A percentile compares a stretch with the other conserved stretches of the same genome.
Conservation (phyloP, 2,888 invertebrate species). For the Drosophila eohydei region DNA sequence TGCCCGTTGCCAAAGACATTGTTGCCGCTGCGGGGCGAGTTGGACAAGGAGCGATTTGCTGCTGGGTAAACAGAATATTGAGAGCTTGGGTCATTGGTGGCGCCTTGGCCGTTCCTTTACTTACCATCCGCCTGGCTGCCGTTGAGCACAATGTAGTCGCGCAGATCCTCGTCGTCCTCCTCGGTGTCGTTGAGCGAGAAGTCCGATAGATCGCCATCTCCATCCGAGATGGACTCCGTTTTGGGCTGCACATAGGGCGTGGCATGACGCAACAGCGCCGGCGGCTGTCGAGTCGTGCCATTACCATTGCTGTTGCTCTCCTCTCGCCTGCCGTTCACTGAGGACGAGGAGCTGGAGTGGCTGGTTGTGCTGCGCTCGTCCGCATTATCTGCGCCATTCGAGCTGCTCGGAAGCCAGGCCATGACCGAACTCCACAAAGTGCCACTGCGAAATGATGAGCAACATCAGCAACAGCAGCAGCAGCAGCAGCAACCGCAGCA, state of each 20-base stretch:
- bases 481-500: background rate
- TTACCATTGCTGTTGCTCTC: conserved; percentile 20
- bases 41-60: conserved; percentile 71
- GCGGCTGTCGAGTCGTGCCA: conserved; percentile 26
- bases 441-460: conserved; percentile 32
- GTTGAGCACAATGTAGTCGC: conserved; percentile 70
- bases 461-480: background rate
- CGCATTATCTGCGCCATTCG: conserved; percentile 62
- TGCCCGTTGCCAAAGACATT: conserved; percentile 45
- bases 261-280: conserved; percentile 54
- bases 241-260: conserved; percentile 74
- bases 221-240: conserved; percentile 82
- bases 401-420: conserved; percentile 72
- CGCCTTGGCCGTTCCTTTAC: background rate
- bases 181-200: conserved; percentile 92
- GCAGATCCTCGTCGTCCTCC: conserved; percentile 87
- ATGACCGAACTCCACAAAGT: conserved; percentile 29
- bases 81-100: background rate
- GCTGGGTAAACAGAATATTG: background rate
- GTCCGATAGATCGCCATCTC: conserved; percentile 86
- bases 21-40: conserved; percentile 69
- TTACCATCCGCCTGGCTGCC: conserved; percentile 76
- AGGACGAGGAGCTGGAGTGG: conserved; percentile 59
- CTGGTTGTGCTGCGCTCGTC: conserved; percentile 71
- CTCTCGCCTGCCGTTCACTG: conserved; percentile 33